Conservation (phyloP, 2,797 vertebrate genomes). For the Stomatorhinus walkeri region DNA sequence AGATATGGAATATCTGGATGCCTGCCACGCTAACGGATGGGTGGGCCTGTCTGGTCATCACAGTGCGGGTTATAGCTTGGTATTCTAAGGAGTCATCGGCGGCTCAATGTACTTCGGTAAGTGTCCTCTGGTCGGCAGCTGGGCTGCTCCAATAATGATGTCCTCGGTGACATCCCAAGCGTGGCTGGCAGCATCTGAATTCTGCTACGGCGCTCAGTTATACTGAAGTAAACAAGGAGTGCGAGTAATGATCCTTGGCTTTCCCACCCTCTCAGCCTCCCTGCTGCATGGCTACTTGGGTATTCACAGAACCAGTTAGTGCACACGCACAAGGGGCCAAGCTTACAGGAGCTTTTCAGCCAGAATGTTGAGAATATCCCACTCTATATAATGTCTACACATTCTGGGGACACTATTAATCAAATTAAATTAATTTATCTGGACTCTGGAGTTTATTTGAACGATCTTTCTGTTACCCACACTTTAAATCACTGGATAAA, state of each 20-base stretch:
- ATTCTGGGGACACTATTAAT: not conserved
- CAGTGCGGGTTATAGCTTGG: constrained; percentile 43
- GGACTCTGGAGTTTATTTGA: not conserved
- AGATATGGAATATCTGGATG: constrained; percentile 64
- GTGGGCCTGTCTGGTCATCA: constrained; percentile 67
- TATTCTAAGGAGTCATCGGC: not conserved
- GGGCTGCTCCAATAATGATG: not conserved
- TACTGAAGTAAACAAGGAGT: not conserved
- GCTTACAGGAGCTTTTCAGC: not conserved
- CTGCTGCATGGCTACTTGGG: not conserved
- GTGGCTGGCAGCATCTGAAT: not conserved
- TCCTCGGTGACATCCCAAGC: not conserved
- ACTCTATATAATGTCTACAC: not conserved
- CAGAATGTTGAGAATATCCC: not conserved
- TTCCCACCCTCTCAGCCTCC: not conserved
- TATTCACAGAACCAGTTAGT: not conserved
- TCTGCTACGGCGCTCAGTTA: not conserved
- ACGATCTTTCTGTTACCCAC: not conserved
- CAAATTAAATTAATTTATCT: not conserved
- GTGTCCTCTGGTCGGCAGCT: not conserved
- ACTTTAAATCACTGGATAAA: not conserved
- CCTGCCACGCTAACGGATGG: constrained; percentile 66
- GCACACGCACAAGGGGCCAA: not conserved
- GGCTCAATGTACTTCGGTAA: not conserved
- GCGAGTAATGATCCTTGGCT: not conserved